phyloP scores from a whole-genome alignment of 64 coral and sea anemone species.

The Stichodactyla mertensii region DNA sequence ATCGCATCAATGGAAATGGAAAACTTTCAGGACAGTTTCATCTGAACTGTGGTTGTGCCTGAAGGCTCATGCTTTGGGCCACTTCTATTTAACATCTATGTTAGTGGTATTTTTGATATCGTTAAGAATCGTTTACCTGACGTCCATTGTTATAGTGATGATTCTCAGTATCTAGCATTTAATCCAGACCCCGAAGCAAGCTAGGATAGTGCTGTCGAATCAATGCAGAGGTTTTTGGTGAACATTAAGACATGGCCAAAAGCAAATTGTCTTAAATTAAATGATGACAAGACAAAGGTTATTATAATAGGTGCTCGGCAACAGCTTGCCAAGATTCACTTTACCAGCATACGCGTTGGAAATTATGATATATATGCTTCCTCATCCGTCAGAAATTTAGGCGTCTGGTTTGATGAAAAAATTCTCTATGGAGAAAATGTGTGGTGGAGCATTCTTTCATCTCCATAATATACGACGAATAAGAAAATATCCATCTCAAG shows the following conservation, averaged over 20 bases:
- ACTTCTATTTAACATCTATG: neutral
- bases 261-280: neutral
- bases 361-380: too few species aligned
- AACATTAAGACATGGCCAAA: constrained; percentile 7
- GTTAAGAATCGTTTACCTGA: constrained; percentile 3
- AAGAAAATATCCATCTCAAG: too few species aligned
- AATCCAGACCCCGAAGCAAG: neutral
- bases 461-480: too few species aligned
- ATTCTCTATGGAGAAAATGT: too few species aligned
- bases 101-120: neutral
- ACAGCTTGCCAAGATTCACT: too few species aligned
- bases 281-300: too few species aligned
- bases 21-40: constrained; percentile 1
- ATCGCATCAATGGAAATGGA: neutral
- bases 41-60: neutral
- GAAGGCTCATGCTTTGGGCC: neutral
- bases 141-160: constrained; percentile 7
- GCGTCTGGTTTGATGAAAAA: too few species aligned
- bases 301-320: too few species aligned
- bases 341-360: too few species aligned
- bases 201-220: neutral
- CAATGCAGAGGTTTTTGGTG: constrained; percentile 8
- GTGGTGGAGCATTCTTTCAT: too few species aligned
- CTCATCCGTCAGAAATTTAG: too few species aligned
- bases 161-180: constrained; percentile 22